A percentile compares a stretch with the other conserved stretches of the same genome.
Evolutionary conservation across 2,888 invertebrate genomes (phyloP).

Genomic region (Pammene aurita): DNA sequence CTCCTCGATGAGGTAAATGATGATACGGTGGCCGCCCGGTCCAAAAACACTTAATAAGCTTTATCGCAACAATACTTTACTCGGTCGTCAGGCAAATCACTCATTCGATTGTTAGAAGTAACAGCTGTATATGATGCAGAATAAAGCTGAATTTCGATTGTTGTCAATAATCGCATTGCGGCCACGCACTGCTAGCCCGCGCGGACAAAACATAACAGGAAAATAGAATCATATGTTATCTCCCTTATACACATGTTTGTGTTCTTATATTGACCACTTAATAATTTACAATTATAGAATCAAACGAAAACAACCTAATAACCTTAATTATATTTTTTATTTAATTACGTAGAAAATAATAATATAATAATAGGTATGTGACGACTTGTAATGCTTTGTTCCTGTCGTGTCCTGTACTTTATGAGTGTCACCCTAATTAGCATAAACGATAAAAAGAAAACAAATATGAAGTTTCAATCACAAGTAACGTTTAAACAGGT

Average conservation of each 20-base stretch:
- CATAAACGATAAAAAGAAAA: no score
- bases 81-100: no score
- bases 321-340: not conserved
- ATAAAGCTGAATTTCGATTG: constrained; percentile 5
- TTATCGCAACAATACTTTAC: no score
- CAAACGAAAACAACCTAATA: not conserved
- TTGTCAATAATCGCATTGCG: not conserved
- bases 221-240: not conserved
- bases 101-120: no score
- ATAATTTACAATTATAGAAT: not conserved
- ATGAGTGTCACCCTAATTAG: no score
- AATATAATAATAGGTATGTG: not conserved
- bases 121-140: not conserved
- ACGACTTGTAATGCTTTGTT: no score
- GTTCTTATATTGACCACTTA: not conserved
- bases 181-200: not conserved
- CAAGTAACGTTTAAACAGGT: no score
- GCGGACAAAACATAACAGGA: not conserved
- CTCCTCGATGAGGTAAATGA: no score
- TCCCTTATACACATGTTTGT: not conserved
- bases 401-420: no score
- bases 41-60: no score
- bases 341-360: no score
- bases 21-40: no score
- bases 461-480: not conserved